Conservation (phyloP, 2,888 invertebrate species). For the Caenorhabditis sulstoni region DNA sequence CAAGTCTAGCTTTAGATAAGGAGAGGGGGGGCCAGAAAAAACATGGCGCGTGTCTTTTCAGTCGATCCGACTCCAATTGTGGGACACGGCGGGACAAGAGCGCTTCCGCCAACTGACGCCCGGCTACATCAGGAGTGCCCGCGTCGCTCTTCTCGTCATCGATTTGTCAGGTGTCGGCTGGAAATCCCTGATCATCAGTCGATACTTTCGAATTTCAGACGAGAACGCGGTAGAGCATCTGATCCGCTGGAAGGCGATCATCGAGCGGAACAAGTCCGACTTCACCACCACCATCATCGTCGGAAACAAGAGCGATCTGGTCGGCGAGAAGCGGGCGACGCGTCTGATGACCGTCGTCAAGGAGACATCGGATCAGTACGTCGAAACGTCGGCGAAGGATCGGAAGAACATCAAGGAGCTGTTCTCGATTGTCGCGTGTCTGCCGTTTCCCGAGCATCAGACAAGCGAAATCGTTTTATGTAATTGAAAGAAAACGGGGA, state of each 20-base stretch:
- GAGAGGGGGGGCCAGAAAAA: too few species aligned
- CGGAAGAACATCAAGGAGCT: slow-evolving; percentile 75
- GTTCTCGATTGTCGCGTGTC: slow-evolving; percentile 49
- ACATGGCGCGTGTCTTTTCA: too few species aligned
- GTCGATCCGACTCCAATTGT: slow-evolving; percentile 66
- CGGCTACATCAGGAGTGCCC: slow-evolving; percentile 65
- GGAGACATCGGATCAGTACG: slow-evolving; percentile 57
- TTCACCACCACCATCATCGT: slow-evolving; percentile 60
- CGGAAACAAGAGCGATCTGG: slow-evolving; percentile 64
- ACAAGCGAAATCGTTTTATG: slow-evolving; percentile 46
- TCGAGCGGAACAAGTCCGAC: slow-evolving; percentile 56
- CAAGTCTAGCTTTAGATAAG: too few species aligned
- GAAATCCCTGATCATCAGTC: too few species aligned
- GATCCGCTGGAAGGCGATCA: slow-evolving; percentile 61
- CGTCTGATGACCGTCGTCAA: slow-evolving; percentile 36
- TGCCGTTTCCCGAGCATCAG: slow-evolving; percentile 55
- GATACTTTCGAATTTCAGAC: too few species aligned
- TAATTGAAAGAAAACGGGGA: slow-evolving; percentile 3
- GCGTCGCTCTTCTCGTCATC: slow-evolving; percentile 67
- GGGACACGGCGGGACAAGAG: slow-evolving; percentile 72
- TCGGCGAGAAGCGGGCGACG: slow-evolving; percentile 42
- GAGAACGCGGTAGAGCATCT: slow-evolving; percentile 54
- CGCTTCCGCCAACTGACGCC: slow-evolving; percentile 69
- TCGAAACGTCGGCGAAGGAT: slow-evolving; percentile 70
- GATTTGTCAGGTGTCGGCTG: slow-evolving; percentile 46